Conservation (phyloP, 2,888 invertebrate species). For the Euclidia mi region DNA sequence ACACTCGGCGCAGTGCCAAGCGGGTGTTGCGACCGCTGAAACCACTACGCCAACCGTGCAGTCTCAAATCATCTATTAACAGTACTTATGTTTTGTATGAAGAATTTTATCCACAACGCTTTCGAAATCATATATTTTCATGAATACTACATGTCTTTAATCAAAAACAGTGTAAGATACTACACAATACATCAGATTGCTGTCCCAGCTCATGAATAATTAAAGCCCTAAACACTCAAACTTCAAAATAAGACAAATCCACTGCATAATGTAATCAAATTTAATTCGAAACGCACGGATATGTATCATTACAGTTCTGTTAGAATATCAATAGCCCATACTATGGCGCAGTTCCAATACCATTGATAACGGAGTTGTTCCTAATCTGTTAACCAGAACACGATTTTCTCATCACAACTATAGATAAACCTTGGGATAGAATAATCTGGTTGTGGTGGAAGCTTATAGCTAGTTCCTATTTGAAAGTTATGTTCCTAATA, state of each 20-base stretch:
- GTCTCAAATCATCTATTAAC: too few species aligned
- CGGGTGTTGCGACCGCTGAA: too few species aligned
- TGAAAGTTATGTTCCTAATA: conserved; percentile 28
- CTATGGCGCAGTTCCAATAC: conserved; percentile 34
- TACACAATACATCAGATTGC: conserved; percentile 8
- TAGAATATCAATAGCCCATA: conserved; percentile 46
- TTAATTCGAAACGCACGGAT: conserved; percentile 19
- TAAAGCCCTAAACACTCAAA: conserved; percentile 5
- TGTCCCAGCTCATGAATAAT: conserved; percentile 16
- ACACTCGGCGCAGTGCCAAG: too few species aligned
- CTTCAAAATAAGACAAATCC: conserved; percentile 11
- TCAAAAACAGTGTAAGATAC: conserved; percentile 2
- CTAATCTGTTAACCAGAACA: conserved; percentile 57
- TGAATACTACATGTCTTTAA: too few species aligned
- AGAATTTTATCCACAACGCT: too few species aligned
- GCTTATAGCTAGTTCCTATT: conserved; percentile 56
- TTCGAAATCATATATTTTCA: too few species aligned
- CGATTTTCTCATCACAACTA: conserved; percentile 62
- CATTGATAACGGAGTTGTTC: conserved; percentile 48
- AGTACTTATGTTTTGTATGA: too few species aligned
- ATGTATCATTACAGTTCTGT: conserved; percentile 32
- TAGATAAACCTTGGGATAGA: conserved; percentile 54
- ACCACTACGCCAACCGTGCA: too few species aligned
- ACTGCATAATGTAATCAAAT: conserved; percentile 25
- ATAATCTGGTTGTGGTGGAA: conserved; percentile 49